phyloP scores from a whole-genome alignment of 30 jellyfish, hydroid and myxozoan species.

The Sanderia malayensis region DNA sequence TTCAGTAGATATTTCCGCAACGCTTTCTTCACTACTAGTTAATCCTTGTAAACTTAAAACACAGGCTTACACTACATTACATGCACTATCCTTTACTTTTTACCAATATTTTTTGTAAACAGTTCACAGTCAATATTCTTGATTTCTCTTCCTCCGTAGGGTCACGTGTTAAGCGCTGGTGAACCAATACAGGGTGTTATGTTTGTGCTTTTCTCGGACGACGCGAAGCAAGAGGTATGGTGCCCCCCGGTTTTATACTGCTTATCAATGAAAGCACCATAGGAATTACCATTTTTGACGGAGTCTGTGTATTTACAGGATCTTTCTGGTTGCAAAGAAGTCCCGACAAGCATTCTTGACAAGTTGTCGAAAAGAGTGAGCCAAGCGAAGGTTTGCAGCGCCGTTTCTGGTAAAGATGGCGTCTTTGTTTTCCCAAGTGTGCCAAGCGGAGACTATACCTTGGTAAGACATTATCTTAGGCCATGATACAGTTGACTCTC shows the following conservation, averaged over 20 bases:
- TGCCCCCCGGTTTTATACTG: too few relatives aligned
- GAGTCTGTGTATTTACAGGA: slow-evolving; percentile 37
- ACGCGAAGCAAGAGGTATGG: slow-evolving; percentile 48
- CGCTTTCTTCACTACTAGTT: too few relatives aligned
- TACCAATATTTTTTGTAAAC: neutral
- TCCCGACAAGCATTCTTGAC: slow-evolving; percentile 38
- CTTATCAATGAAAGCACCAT: too few relatives aligned
- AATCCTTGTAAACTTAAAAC: too few relatives aligned
- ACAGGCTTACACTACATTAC: neutral
- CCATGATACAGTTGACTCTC: too few relatives aligned
- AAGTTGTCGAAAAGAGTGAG: slow-evolving; percentile 27
- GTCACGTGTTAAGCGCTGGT: slow-evolving; percentile 90
- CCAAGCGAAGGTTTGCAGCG: slow-evolving; percentile 59
- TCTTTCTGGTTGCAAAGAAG: slow-evolving; percentile 60
- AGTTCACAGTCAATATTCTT: neutral
- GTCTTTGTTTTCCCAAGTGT: slow-evolving; percentile 81
- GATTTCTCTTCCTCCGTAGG: slow-evolving; percentile 37
- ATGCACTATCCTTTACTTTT: neutral
- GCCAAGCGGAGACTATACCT: slow-evolving; percentile 87
- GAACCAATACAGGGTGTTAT: slow-evolving; percentile 94
- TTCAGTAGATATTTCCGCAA: too few relatives aligned
- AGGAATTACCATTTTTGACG: too few relatives aligned
- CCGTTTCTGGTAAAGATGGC: slow-evolving; percentile 79
- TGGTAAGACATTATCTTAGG: too few relatives aligned
- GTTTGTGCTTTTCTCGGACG: slow-evolving; percentile 68